Evolutionary conservation across 2,888 invertebrate genomes (phyloP), one percentile per base, ranked within the genome.

Genomic region (Ectobius pallidus): DNA sequence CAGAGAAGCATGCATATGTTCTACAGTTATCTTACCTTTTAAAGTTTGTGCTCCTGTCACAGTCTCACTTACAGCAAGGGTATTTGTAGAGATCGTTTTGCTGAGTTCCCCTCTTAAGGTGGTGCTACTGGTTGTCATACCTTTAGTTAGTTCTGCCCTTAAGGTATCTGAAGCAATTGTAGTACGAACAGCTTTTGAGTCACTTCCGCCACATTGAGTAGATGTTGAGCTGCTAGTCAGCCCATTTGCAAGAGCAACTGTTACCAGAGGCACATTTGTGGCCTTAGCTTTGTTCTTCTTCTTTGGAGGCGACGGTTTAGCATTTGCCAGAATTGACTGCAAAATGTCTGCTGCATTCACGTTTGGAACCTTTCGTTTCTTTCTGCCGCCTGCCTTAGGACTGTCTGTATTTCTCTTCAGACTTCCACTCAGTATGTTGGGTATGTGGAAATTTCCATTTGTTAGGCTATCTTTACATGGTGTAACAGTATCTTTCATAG

Each of bases 241-340:
- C 14, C 65, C 65, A 46, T 65, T 65, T 2, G 65, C 65, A 65
- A 65, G 44, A 6, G 65, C 65, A n/a, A 65, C 65, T n/a, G 65
- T 65, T 27, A 65, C 65, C 22, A 65, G 65, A 9, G 65, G 65
- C 30, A 65, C 11, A 58, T 30, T 16, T 16, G 6, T 58, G 1
- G 27, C 58, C 58, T 30, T 58, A 16, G 25, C 58, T 14, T 30
- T 58, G 65, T 46, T 65, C 46, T 65, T 65, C 18, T 34, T 65
- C n/a, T n/a, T n/a, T n/a, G n/a, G n/a, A n/a, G n/a, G n/a, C n/a
- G n/a, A n/a, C n/a, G n/a, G n/a, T n/a, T n/a, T n/a, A n/a, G n/a
- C n/a, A n/a, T n/a, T n/a, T 65, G 44, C 65, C 27, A 65, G n/a
- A n/a, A 65, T 44, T 22, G 44, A 44, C 11, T 46, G 27, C n/a